Conservation (phyloP, 2,113 vertebrate species). For the Apodemus speciosus region DNA sequence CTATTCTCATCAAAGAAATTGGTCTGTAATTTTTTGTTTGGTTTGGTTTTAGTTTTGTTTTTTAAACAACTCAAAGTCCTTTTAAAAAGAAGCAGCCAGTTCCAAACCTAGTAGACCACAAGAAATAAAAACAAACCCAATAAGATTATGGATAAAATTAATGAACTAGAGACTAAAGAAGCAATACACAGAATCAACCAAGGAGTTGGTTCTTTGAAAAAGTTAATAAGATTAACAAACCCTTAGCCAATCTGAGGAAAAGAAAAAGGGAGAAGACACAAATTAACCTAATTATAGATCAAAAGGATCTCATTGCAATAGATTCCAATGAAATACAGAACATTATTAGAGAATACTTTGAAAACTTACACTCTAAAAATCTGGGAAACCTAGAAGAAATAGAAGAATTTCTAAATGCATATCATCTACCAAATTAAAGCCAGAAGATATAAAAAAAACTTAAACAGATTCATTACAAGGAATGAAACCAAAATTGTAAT, state of each 20-base stretch:
- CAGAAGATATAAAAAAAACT: not conserved
- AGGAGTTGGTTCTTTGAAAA: slow-evolving; percentile 21
- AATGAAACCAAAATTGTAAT: not conserved
- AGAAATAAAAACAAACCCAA: not conserved
- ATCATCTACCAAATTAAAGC: not conserved
- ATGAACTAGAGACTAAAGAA: not conserved
- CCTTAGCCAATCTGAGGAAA: not conserved
- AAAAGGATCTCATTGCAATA: not conserved
- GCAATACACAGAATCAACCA: not conserved
- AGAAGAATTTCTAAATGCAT: not conserved
- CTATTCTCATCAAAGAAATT: not conserved
- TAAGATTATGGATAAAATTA: not conserved
- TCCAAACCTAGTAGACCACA: not conserved
- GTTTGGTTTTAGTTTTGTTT: not conserved
- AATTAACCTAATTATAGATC: not conserved
- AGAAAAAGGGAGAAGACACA: not conserved
- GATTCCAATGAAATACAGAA: not conserved
- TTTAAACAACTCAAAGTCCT: not conserved
- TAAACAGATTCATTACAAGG: not conserved
- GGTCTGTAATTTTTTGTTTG: not conserved
- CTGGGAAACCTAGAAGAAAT: not conserved
- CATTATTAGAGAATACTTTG: not conserved
- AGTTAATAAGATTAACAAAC: not conserved
- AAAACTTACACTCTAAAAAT: not conserved
- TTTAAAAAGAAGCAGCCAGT: not conserved